Base-by-base conservation (phyloP, 2,113 vertebrate species). In the Plotosus lineatus region DNA sequence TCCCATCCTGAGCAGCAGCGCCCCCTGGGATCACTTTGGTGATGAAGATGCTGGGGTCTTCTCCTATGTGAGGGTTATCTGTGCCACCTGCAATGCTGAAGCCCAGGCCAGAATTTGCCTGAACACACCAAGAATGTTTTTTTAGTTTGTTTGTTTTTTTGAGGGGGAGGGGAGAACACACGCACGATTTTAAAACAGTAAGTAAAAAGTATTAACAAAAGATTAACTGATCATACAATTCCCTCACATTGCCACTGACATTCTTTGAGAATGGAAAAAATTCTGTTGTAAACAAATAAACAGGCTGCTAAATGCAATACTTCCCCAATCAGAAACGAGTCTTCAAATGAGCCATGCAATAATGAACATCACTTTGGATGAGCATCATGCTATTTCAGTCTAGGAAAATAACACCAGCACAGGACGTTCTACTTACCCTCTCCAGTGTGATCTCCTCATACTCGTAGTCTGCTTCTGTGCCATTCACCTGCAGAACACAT, bases 371-470 rank as follows among this genome's bases (percentile, higher is more conserved):
- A n/a, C n/a, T n/a, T n/a, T n/a, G n/a, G n/a, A n/a, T n/a, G n/a
- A n/a, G n/a, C n/a, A n/a, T 28, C 55, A 12, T 11, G 1, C 5
- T 65, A 19, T 9, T 38, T 17, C 31, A 65, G 33, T 21, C 33
- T 8, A 46, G 14, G 56, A 77, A 48, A 66, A 7, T 11, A 66
- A 65, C 48, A 42, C 6, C 50, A 78, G 31, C 23, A 40, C 6
- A 33, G 53, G 21, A 65, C 2, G 12, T n/a, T 23, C 11, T 4
- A 19, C 89, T 94, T 88, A 99, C 98, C 96, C 98, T 91, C 93
- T 99, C 98, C 89, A 99, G 93, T 26, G 96, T 98, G 90, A 99
- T 98, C 93, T 99, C 98, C 91, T 99, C 98, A 90, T 98, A 99
- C 89, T 99, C 98, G 28, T 94, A 98, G 82, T 99, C 98, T 4